These are phyloP conservation scores for Zaprionus lachaisei DNA, from an alignment of 1,140 invertebrate species.

Conservation along the genomic window DNA sequence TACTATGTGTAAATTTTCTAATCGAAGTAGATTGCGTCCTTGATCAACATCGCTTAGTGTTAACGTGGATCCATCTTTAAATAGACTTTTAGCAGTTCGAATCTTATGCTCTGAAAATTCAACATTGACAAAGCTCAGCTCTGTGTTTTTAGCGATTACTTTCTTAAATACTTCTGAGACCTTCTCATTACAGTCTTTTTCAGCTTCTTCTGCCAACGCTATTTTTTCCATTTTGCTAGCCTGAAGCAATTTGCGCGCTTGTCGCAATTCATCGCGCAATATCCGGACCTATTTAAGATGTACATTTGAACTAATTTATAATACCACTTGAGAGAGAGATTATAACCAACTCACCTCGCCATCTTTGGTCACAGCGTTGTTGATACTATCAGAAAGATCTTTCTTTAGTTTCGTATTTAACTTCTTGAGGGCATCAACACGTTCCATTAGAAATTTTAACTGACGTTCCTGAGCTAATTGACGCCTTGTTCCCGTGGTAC, in stretches of 20 bases:
- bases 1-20: conserved; percentile 49
- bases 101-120: conserved; percentile 64
- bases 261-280: conserved; percentile 72
- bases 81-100: conserved; percentile 43
- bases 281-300: conserved; percentile 48
- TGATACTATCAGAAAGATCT: conserved; percentile 60
- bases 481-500: conserved; percentile 42
- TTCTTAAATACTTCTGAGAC: conserved; percentile 59
- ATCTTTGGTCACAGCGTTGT: conserved; percentile 56
- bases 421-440: conserved; percentile 64
- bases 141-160: conserved; percentile 60
- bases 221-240: conserved; percentile 74
- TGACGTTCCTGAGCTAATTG: conserved; percentile 73
- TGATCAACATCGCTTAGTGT: conserved; percentile 12
- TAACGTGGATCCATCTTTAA: conserved; percentile 15
- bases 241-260: conserved; percentile 69
- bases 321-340: background rate
- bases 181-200: conserved; percentile 64
- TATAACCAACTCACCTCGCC: conserved; percentile 62
- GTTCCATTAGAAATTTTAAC: conserved; percentile 74
- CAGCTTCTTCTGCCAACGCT: conserved; percentile 49
- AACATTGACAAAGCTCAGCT: conserved; percentile 44
- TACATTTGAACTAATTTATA: background rate
- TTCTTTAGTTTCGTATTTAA: conserved; percentile 72
- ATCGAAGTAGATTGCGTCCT: conserved; percentile 33